Evolutionary conservation across 2,888 invertebrate genomes (phyloP).

Genomic region (Pycnomerus fuliginosus): DNA sequence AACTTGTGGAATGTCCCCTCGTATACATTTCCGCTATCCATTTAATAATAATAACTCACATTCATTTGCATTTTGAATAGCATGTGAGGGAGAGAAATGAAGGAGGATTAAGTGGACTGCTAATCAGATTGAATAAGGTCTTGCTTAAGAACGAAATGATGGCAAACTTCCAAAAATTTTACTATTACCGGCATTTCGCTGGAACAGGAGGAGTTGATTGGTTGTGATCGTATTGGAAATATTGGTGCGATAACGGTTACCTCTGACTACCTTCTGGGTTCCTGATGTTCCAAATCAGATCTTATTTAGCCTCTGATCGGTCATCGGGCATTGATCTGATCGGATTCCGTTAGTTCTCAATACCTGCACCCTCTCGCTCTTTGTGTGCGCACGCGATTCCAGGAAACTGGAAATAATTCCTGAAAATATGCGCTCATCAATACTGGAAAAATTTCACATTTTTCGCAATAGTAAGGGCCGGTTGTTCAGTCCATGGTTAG

Average conservation of each 20-base stretch:
- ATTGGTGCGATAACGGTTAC: slow-evolving; percentile 37
- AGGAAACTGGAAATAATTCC: no score
- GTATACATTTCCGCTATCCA: no score
- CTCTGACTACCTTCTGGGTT: slow-evolving; percentile 28
- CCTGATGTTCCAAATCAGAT: slow-evolving; percentile 35
- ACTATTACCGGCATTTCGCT: neutral
- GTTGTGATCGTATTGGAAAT: slow-evolving; percentile 33
- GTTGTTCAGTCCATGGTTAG: no score
- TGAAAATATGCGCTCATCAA: no score
- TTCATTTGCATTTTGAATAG: slow-evolving; percentile 12
- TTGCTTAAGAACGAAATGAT: no score
- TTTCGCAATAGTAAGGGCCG: no score
- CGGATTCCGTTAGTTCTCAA: slow-evolving; percentile 8
- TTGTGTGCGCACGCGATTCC: no score
- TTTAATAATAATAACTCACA: no score
- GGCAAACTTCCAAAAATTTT: neutral
- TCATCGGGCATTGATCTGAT: slow-evolving; percentile 30
- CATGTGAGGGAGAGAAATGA: slow-evolving; percentile 9
- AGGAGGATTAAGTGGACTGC: no score
- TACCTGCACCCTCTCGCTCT: no score
- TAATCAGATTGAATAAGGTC: no score
- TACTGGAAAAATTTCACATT: no score
- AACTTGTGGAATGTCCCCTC: slow-evolving; percentile 27
- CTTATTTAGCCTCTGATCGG: slow-evolving; percentile 36
- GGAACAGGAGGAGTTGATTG: neutral